Conservation (phyloP, 1,140 invertebrate species). For the Parapsyche elsis region DNA sequence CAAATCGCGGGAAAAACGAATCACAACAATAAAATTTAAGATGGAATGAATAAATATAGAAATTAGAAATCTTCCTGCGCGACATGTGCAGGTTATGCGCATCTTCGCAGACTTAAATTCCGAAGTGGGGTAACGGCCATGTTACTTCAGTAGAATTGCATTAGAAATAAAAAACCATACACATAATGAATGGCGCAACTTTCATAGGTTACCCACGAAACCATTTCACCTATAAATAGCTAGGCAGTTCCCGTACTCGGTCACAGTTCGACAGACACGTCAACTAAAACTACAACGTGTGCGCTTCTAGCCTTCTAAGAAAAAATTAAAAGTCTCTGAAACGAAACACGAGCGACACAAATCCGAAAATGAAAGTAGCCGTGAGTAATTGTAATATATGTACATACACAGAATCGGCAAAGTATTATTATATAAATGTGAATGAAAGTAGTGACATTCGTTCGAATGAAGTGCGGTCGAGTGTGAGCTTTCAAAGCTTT, state of each 20-base stretch:
- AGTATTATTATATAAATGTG: too few relatives aligned
- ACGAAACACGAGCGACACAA: neutral
- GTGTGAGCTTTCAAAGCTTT: neutral
- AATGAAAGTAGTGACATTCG: too few relatives aligned
- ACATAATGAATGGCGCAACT: slow-evolving; percentile 38
- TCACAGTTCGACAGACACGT: slow-evolving; percentile 39
- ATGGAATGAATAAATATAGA: neutral
- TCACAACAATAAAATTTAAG: neutral
- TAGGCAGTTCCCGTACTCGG: neutral
- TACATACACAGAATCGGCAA: neutral
- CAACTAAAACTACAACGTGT: neutral
- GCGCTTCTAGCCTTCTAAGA: neutral
- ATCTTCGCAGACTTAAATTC: neutral
- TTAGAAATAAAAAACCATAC: neutral
- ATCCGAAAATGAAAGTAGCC: slow-evolving; percentile 48
- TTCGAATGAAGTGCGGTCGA: neutral
- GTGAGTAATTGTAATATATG: slow-evolving; percentile 50
- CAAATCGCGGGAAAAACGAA: neutral
- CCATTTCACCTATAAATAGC: slow-evolving; percentile 52
- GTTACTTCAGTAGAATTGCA: slow-evolving; percentile 42
- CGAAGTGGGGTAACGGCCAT: slow-evolving; percentile 39
- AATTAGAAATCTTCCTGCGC: slow-evolving; percentile 5
- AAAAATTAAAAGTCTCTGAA: neutral
- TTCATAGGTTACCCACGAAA: slow-evolving; percentile 24
- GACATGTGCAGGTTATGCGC: neutral